These are phyloP conservation scores for Vesta saturnalis DNA, from an alignment of 2,888 invertebrate species.

Conservation along the genomic window DNA sequence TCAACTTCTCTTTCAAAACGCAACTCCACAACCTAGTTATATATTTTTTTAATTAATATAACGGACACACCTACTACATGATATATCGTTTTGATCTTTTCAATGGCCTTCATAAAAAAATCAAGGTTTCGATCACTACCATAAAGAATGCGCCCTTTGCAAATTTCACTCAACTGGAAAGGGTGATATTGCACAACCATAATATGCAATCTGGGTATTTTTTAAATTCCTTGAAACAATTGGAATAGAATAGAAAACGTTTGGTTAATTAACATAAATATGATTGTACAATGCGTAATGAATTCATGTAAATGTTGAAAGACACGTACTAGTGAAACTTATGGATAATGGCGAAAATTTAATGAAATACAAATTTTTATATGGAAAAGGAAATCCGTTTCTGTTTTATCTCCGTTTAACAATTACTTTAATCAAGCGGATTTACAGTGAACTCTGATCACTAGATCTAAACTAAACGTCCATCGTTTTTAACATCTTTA, in stretches of 20 bases:
- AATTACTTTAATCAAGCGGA: constrained; percentile 1
- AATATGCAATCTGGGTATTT: not conserved
- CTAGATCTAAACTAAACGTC: too few relatives aligned
- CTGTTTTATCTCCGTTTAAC: not conserved
- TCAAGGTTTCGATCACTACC: not conserved
- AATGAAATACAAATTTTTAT: constrained; percentile 1
- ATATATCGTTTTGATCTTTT: not conserved
- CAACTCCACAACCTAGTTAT: not conserved
- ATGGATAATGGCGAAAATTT: not conserved
- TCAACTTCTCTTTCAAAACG: not conserved
- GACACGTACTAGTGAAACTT: not conserved
- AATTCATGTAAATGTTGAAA: not conserved
- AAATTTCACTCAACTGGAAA: not conserved
- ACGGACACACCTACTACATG: constrained; percentile 4
- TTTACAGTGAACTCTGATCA: not conserved
- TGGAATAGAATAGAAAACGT: constrained; percentile 5
- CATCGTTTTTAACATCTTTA: not conserved
- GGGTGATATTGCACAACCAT: not conserved
- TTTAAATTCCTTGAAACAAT: not conserved
- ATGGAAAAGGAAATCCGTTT: constrained; percentile 1
- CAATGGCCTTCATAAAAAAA: constrained; percentile 11
- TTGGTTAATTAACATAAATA: constrained; percentile 9
- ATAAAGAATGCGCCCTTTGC: not conserved
- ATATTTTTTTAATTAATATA: not conserved
- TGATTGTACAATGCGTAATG: not conserved